Conservation (phyloP, 2,797 vertebrate species). For the Falco concolor region DNA sequence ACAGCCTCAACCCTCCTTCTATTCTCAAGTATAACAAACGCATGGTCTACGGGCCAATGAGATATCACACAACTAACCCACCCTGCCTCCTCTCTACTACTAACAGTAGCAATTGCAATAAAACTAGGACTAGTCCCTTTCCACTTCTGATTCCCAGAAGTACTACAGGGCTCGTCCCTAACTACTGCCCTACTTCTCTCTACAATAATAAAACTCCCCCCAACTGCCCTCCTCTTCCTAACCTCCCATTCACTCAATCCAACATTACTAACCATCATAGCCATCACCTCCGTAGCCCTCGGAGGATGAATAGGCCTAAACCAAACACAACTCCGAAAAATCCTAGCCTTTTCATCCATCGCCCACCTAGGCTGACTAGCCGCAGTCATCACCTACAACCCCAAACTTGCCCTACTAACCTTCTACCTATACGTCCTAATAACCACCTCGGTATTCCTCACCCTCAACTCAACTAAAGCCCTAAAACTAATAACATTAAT, state of each 20-base stretch:
- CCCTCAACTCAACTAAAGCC: neutral
- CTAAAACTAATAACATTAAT: neutral
- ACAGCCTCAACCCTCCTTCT: fast-evolving
- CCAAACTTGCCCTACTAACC: neutral
- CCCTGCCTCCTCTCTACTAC: fast-evolving
- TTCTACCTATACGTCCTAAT: neutral
- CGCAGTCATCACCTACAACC: fast-evolving
- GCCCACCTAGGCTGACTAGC: neutral
- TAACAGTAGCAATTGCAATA: neutral
- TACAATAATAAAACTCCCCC: neutral
- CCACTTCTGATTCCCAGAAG: neutral
- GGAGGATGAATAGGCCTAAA: neutral
- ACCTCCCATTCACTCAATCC: neutral
- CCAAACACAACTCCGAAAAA: neutral
- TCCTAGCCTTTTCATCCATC: neutral
- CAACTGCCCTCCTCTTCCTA: fast-evolving
- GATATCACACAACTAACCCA: neutral
- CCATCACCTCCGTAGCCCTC: fast-evolving
- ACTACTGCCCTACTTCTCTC: fast-evolving
- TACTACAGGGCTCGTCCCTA: neutral
- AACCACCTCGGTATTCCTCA: fast-evolving
- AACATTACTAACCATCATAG: fast-evolving
- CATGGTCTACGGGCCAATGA: fast-evolving
- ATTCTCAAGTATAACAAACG: fast-evolving
- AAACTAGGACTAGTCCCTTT: neutral